A percentile compares a stretch with the other conserved stretches of the same genome.
Conservation (phyloP, 2,888 invertebrate species). For the Seira sanloemensis region DNA sequence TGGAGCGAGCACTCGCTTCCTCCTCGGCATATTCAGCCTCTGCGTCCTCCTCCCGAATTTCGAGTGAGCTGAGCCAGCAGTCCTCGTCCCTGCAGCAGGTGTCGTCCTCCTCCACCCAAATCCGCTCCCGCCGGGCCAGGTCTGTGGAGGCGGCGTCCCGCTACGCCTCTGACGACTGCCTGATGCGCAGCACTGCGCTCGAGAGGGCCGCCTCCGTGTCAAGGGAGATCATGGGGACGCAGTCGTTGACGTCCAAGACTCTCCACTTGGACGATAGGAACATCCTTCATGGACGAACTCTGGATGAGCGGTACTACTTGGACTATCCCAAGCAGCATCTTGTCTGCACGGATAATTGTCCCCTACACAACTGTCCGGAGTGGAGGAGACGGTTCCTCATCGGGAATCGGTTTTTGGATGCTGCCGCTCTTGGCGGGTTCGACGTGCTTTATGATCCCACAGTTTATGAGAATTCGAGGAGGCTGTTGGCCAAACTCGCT, state of each 20-base stretch:
- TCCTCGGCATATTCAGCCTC: constrained; percentile 6
- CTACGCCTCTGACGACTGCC: constrained; percentile 58
- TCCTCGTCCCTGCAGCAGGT: neutral
- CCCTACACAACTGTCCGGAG: constrained; percentile 58
- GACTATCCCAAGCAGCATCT: constrained; percentile 65
- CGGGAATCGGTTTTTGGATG: constrained; percentile 64
- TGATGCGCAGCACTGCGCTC: constrained; percentile 27
- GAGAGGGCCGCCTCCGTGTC: constrained; percentile 22
- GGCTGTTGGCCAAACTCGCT: constrained; percentile 47
- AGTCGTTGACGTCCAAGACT: constrained; percentile 43
- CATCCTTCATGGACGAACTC: constrained; percentile 42
- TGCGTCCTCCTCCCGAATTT: neutral
- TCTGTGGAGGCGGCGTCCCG: constrained; percentile 40
- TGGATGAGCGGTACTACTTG: constrained; percentile 47
- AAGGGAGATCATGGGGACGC: constrained; percentile 30
- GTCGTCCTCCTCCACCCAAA: neutral
- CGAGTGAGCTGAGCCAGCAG: neutral
- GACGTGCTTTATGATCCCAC: constrained; percentile 66
- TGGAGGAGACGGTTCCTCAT: constrained; percentile 61
- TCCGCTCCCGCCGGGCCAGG: constrained; percentile 29
- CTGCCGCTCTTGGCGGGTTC: constrained; percentile 67
- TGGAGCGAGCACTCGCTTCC: constrained; percentile 20
- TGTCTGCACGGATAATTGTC: constrained; percentile 56
- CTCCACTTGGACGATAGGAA: constrained; percentile 37
- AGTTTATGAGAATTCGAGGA: constrained; percentile 37